These are phyloP conservation scores for Pachypanchax playfairii DNA, from an alignment of 2,113 vertebrate genomes.

Conservation along the genomic window DNA sequence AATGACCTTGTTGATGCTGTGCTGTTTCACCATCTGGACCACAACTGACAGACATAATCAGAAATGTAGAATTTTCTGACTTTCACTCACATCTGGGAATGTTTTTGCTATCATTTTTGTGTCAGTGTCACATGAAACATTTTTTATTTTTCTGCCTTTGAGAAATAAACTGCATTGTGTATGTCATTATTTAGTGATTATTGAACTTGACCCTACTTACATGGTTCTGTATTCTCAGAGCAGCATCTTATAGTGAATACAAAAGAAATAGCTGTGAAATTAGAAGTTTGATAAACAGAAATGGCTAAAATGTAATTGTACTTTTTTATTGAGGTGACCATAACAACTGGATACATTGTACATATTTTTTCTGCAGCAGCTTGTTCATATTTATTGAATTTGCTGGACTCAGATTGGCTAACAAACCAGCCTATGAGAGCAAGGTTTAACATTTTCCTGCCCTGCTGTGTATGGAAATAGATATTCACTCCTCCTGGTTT, in stretches of 20 bases:
- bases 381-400: too few relatives aligned
- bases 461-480: too few relatives aligned
- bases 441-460: too few relatives aligned
- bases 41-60: slow-evolving; percentile 4
- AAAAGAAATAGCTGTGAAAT: neutral
- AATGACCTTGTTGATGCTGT: slow-evolving; percentile 2
- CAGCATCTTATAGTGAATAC: too few relatives aligned
- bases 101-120: neutral
- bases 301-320: too few relatives aligned
- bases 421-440: too few relatives aligned
- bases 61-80: neutral
- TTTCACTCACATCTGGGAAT: neutral
- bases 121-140: neutral
- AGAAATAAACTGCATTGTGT: neutral
- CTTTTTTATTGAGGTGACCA: too few relatives aligned
- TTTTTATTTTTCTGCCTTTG: neutral
- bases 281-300: neutral
- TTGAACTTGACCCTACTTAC: neutral
- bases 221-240: too few relatives aligned
- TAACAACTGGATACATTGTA: too few relatives aligned
- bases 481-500: too few relatives aligned
- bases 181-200: neutral
- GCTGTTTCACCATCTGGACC: neutral
- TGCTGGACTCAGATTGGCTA: too few relatives aligned
- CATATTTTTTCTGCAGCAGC: too few relatives aligned